phyloP scores from a whole-genome alignment of 2,113 vertebrate genomes.

The Bubo scandiacus region DNA sequence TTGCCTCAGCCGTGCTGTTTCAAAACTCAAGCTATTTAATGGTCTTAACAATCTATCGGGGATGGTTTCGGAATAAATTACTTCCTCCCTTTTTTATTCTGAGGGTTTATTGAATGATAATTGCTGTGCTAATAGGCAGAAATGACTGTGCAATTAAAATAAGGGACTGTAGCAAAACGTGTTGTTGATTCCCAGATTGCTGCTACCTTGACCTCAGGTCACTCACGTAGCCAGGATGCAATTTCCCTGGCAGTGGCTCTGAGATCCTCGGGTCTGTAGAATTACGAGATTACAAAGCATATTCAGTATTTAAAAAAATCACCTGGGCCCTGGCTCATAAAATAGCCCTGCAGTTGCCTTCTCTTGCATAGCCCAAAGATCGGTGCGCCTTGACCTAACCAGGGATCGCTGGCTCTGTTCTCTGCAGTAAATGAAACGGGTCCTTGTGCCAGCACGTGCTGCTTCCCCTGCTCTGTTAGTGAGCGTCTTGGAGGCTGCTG shows the following conservation, averaged over 20 bases:
- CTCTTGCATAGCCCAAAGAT: accelerated
- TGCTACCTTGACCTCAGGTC: background rate
- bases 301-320: background rate
- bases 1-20: background rate
- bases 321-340: background rate
- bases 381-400: accelerated
- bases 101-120: background rate
- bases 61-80: background rate
- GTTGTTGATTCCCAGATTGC: background rate
- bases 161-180: background rate
- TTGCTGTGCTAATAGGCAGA: background rate
- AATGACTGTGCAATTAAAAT: background rate
- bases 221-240: accelerated
- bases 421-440: background rate
- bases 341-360: background rate
- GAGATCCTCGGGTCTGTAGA: background rate
- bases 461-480: background rate
- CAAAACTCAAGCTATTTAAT: background rate
- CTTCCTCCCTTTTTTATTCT: background rate
- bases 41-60: background rate
- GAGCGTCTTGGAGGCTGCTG: background rate
- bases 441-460: background rate
- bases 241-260: background rate
- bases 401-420: accelerated
- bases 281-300: background rate